phyloP scores from a whole-genome alignment of 2,797 vertebrate species.

The Columba guinea region DNA sequence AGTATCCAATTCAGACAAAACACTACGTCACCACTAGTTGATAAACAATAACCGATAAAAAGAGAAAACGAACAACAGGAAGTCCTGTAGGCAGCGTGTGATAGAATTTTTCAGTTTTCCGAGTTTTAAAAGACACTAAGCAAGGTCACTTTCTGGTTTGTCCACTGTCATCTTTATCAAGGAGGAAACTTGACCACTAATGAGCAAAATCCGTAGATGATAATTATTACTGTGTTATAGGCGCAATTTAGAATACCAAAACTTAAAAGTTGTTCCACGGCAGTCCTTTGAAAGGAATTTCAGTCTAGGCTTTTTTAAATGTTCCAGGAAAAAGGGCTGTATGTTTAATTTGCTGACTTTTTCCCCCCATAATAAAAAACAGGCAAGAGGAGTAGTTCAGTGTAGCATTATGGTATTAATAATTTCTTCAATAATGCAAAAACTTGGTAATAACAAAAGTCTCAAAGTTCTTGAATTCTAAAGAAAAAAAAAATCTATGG shows the following conservation, averaged over 20 bases:
- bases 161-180: conserved; percentile 70
- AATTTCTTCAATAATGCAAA: conserved; percentile 74
- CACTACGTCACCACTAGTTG: conserved; percentile 55
- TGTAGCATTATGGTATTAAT: conserved; percentile 54
- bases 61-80: conserved; percentile 49
- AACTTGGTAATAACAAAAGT: conserved; percentile 65
- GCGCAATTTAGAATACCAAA: conserved; percentile 64
- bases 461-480: conserved; percentile 74
- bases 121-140: conserved; percentile 66
- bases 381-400: conserved; percentile 74
- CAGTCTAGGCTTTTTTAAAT: conserved; percentile 67
- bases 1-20: conserved; percentile 73
- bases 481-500: conserved; percentile 67
- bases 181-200: conserved; percentile 68
- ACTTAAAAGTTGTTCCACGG: conserved; percentile 72
- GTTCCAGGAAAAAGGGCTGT: conserved; percentile 69
- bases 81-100: conserved; percentile 78
- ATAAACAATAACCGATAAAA: conserved; percentile 59
- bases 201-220: conserved; percentile 53
- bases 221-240: conserved; percentile 61
- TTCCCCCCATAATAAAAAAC: conserved; percentile 52
- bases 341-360: conserved; percentile 66
- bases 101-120: conserved; percentile 67
- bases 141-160: conserved; percentile 78
- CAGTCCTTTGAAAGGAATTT: conserved; percentile 72